Evolutionary conservation across 2,113 vertebrate genomes (phyloP), one percentile per base, ranked within the genome.

Genomic region (Buteo buteo): DNA sequence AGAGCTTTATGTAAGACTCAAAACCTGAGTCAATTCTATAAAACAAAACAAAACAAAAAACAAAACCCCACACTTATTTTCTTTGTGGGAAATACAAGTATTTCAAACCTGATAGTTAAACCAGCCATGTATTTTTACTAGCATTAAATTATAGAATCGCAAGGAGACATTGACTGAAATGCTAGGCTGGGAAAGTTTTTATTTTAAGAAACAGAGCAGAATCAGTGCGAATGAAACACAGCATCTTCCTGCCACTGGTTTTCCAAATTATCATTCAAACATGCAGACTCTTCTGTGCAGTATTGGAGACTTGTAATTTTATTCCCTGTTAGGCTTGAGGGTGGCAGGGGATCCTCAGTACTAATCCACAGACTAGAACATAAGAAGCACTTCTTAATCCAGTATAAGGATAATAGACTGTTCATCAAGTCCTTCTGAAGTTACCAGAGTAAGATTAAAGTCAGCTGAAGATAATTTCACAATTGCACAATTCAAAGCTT

Each of bases 381-480:
- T 64, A 85, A 91, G 88, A 57, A 80, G 86, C 91, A 62, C 21
- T 85, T 50, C 80, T 92, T 96, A 96, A 95, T 90, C 73, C 85
- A 72, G 57, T 76, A 13, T 85, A 72, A 93, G 78, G 91, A 95
- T 93, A 96, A 97, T 82, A 89, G 28, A 55, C 72, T 88, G 72
- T 34, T 94, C 62, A 91, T 93, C 91, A 96, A 89, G 66, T 15
- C 81, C 87, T 82, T 76, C 73, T 69, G 57, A 96, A 96, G 84
- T 52, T 72, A 82, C 58, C 13, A 72, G 89, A 96, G 57, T n/a
- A 82, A 89, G 78, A 97, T 91, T 95, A 94, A 95, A 93, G 62
- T 50, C 82, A 90, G 64, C 31, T 82, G 78, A 85, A 96, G 62
- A 90, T 64, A 82, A 82, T 94, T 96, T 94, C 78, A 90, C 65